Percentiles rank a stretch among this genome's conserved stretches.
Evolutionary conservation across 1,140 invertebrate genomes (phyloP).

Genomic region (Chionoecetes opilio): DNA sequence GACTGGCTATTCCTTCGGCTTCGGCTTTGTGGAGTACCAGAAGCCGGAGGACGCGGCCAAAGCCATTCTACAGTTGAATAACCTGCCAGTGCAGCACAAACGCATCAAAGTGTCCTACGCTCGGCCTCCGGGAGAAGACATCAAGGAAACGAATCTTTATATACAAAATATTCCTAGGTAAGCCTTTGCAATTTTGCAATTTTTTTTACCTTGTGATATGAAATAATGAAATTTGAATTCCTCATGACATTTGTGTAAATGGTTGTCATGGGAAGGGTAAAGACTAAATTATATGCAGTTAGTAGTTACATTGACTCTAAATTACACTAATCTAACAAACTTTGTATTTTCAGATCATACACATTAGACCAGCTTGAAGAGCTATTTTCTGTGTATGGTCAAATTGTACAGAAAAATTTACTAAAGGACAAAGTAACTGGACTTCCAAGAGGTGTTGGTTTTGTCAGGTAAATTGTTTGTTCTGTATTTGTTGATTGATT

Average conservation of each 20-base stretch:
- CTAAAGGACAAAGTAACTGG: slow-evolving; percentile 94
- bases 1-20: slow-evolving; percentile 98
- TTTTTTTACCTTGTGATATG: too few species aligned
- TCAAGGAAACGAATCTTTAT: slow-evolving; percentile 98
- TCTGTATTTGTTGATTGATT: neutral
- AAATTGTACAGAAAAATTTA: slow-evolving; percentile 95
- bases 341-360: slow-evolving; percentile 78
- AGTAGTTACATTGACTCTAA: too few species aligned
- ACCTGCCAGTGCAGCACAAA: slow-evolving; percentile 94
- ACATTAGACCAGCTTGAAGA: slow-evolving; percentile 86
- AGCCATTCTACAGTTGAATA: slow-evolving; percentile 94
- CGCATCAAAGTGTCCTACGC: slow-evolving; percentile 96
- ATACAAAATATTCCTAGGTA: slow-evolving; percentile 94
- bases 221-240: neutral
- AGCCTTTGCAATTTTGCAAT: too few species aligned
- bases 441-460: slow-evolving; percentile 93
- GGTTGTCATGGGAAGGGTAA: neutral
- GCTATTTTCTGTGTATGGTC: slow-evolving; percentile 93
- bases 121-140: slow-evolving; percentile 94
- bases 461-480: slow-evolving; percentile 90
- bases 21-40: slow-evolving; percentile 97
- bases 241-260: neutral
- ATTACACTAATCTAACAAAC: too few species aligned
- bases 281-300: neutral
- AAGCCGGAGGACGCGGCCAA: slow-evolving; percentile 92